Conservation (phyloP, 2,888 invertebrate species). For the Teleogryllus oceanicus region DNA sequence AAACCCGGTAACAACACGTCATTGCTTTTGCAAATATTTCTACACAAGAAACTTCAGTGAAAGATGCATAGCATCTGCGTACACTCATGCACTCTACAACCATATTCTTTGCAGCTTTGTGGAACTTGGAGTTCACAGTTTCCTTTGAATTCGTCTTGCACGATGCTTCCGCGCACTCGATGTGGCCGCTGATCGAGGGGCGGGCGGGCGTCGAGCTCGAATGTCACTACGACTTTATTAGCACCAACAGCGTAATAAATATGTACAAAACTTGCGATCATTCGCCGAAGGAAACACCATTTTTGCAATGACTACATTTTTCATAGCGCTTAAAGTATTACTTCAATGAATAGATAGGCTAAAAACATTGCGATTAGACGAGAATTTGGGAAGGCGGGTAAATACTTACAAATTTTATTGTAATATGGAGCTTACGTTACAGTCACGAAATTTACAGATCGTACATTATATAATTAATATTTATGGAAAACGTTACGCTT, state of each 20-base stretch:
- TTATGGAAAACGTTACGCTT: too few relatives aligned
- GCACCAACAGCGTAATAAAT: background rate
- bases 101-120: background rate
- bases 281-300: too few relatives aligned
- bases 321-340: too few relatives aligned
- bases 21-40: background rate
- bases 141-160: background rate
- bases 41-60: background rate
- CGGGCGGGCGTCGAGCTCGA: background rate
- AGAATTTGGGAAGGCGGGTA: too few relatives aligned
- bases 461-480: too few relatives aligned
- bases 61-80: background rate
- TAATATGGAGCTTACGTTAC: too few relatives aligned
- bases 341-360: too few relatives aligned
- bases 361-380: too few relatives aligned
- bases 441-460: too few relatives aligned
- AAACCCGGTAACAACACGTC: background rate
- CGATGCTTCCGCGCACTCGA: background rate
- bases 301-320: too few relatives aligned
- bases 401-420: too few relatives aligned
- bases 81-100: background rate
- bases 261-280: background rate
- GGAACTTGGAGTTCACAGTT: background rate
- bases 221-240: background rate
- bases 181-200: too few relatives aligned